Percentiles rank a stretch among this genome's conserved stretches.
These are phyloP conservation scores for Heterotilapia buettikoferi DNA, from an alignment of 2,113 vertebrate species.

Conservation along the genomic window DNA sequence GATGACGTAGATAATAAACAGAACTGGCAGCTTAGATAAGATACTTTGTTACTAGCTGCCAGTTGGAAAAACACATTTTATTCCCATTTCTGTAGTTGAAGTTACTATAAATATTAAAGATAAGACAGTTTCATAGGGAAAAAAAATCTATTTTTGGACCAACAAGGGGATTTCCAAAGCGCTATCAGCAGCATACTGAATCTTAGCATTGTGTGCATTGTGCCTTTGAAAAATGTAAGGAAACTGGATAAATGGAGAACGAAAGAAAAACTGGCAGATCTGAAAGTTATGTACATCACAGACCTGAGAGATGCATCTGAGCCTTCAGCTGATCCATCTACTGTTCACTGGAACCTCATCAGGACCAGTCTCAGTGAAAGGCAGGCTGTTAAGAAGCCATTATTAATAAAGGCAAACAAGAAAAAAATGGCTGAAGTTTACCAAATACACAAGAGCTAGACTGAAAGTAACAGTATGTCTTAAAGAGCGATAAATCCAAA, in stretches of 20 bases:
- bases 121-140: background rate
- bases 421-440: background rate
- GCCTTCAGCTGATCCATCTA: background rate
- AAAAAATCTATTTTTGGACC: background rate
- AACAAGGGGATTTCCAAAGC: background rate
- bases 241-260: background rate
- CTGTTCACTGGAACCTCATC: background rate
- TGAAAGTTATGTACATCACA: background rate
- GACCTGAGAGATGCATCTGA: background rate
- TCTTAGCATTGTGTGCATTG: fast-evolving
- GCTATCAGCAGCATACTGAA: background rate
- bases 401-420: background rate
- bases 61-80: background rate
- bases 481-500: background rate
- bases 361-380: background rate
- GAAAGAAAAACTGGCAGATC: background rate
- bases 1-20: background rate
- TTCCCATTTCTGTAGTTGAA: background rate
- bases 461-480: background rate
- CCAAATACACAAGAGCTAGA: background rate
- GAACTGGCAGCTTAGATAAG: background rate
- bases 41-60: background rate
- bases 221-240: background rate
- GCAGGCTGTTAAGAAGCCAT: background rate
- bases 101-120: background rate